Percentiles rank a stretch among this genome's conserved stretches.
Evolutionary conservation across 2,888 invertebrate species (phyloP).

Genomic region (Zootermopsis nevadensis): DNA sequence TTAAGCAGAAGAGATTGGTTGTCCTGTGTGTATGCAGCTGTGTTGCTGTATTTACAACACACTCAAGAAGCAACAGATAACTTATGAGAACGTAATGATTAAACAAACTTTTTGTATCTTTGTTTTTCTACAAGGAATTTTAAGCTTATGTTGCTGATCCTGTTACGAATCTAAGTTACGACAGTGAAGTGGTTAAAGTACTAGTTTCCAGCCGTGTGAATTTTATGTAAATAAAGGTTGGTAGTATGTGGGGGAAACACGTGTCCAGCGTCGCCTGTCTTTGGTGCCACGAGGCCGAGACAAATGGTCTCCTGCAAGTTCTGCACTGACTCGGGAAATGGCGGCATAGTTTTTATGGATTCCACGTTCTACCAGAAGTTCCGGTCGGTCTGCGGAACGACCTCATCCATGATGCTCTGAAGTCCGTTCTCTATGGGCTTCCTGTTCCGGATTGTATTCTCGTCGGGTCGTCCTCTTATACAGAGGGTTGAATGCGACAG

Average conservation of each 20-base stretch:
- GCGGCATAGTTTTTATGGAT: conserved; percentile 50
- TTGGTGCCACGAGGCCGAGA: conserved; percentile 1
- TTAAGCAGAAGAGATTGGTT: no score
- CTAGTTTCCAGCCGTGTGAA: background rate
- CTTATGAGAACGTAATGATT: no score
- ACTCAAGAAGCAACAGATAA: no score
- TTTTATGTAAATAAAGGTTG: conserved; percentile 18
- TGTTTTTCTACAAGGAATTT: no score
- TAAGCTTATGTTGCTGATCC: no score
- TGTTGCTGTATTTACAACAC: no score
- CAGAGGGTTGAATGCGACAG: conserved; percentile 11
- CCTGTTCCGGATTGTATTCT: conserved; percentile 49
- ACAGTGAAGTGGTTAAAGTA: no score
- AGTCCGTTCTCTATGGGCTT: conserved; percentile 52
- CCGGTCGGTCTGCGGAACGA: conserved; percentile 51
- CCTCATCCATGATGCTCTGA: conserved; percentile 48
- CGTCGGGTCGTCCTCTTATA: conserved; percentile 1
- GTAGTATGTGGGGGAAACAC: background rate
- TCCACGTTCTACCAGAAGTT: conserved; percentile 50
- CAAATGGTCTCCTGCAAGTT: conserved; percentile 18
- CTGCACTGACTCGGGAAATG: conserved; percentile 45
- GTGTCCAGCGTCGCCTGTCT: background rate
- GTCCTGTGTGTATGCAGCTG: no score
- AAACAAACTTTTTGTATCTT: no score
- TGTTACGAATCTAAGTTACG: no score